Percentiles rank a stretch among this genome's conserved stretches.
phyloP scores from a whole-genome alignment of 1,140 invertebrate species.

The Hydropsyche tenuis region DNA sequence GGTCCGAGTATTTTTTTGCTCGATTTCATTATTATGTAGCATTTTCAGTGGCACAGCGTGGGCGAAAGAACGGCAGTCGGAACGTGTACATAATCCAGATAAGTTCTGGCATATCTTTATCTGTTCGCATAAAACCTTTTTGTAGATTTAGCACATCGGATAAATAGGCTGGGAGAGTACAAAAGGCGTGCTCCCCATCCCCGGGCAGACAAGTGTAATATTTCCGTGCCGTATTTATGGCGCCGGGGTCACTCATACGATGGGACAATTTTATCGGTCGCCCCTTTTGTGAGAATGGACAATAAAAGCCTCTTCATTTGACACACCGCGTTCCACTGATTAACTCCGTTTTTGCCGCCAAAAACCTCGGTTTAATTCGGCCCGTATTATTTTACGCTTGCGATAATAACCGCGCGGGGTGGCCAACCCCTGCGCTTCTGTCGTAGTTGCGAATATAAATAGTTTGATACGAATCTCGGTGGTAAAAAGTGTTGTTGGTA shows the following conservation, averaged over 20 bases:
- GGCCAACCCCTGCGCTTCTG: too few species aligned
- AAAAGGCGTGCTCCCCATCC: background rate
- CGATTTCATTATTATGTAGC: background rate
- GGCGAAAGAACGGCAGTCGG: slow-evolving; percentile 5
- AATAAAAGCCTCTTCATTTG: slow-evolving; percentile 37
- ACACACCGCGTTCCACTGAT: slow-evolving; percentile 21
- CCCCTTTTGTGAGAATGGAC: slow-evolving; percentile 33
- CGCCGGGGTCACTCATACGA: slow-evolving; percentile 8
- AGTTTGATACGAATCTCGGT: too few species aligned
- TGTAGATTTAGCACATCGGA: slow-evolving; percentile 29
- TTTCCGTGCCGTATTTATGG: slow-evolving; percentile 27
- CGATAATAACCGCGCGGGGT: background rate
- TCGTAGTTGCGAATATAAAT: too few species aligned
- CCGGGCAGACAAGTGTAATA: slow-evolving; percentile 27
- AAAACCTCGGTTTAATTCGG: slow-evolving; percentile 5
- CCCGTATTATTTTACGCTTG: slow-evolving; percentile 10
- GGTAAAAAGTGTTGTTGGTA: too few species aligned
- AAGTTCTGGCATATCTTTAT: slow-evolving; percentile 34
- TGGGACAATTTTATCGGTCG: slow-evolving; percentile 27
- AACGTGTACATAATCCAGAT: slow-evolving; percentile 31
- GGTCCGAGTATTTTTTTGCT: too few species aligned
- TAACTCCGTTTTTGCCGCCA: slow-evolving; percentile 29
- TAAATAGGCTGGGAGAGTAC: slow-evolving; percentile 13
- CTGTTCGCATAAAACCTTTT: slow-evolving; percentile 30
- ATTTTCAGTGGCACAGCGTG: too few species aligned